Conservation (phyloP, 2,113 vertebrate genomes). For the Carassius gibelio region DNA sequence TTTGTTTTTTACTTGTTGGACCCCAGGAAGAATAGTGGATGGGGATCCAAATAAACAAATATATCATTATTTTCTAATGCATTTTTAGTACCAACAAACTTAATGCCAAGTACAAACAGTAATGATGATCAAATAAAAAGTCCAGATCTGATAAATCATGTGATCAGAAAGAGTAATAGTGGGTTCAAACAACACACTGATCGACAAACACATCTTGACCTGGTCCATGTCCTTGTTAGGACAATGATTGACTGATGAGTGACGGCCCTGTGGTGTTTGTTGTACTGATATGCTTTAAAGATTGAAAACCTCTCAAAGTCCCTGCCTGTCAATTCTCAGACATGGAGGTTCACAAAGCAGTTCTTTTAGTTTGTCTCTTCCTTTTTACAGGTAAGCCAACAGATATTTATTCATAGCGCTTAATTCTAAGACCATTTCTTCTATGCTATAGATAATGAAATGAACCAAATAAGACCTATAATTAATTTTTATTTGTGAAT, state of each 20-base stretch:
- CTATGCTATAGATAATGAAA: background rate
- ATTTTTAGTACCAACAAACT: background rate
- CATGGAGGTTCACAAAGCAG: slow-evolving; percentile 68
- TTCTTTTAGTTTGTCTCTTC: slow-evolving; percentile 65
- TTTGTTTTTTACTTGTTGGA: too few species aligned
- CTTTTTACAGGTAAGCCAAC: slow-evolving; percentile 68
- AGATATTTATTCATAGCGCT: background rate
- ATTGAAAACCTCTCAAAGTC: slow-evolving; percentile 42
- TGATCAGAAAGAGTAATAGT: slow-evolving; percentile 21
- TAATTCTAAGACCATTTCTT: background rate
- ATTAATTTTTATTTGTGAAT: too few species aligned
- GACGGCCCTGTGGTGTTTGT: slow-evolving; percentile 62
- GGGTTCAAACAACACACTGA: slow-evolving; percentile 44
- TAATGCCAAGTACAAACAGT: background rate
- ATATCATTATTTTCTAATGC: background rate
- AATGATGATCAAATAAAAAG: background rate
- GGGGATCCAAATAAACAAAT: too few species aligned
- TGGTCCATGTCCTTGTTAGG: slow-evolving; percentile 66
- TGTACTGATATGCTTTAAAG: slow-evolving; percentile 51
- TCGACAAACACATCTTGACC: slow-evolving; percentile 65
- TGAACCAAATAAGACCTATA: background rate
- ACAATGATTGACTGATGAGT: slow-evolving; percentile 75
- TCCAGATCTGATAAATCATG: background rate
- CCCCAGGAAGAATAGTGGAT: too few species aligned
- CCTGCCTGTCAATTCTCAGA: slow-evolving; percentile 57